Conservation (phyloP, 2,888 invertebrate genomes). For the Tromatobia lineatoria region DNA sequence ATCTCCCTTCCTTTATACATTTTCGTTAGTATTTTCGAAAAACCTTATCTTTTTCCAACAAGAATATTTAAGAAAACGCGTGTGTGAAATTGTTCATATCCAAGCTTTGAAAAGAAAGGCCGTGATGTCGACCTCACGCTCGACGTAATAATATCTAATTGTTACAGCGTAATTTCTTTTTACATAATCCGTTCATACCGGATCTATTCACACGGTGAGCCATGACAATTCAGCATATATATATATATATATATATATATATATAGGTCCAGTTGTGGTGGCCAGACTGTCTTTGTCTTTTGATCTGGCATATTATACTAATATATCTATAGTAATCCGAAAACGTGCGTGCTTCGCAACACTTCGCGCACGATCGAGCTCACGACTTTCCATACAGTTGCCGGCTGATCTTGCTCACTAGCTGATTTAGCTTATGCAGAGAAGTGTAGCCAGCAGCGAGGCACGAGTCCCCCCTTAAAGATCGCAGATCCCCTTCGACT, state of each 20-base stretch:
- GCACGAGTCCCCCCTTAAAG: constrained; percentile 20
- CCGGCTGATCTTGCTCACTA: neutral
- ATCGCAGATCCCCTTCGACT: constrained; percentile 46
- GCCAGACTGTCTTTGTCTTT: neutral
- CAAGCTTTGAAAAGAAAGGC: no score
- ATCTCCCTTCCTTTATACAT: no score
- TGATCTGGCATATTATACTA: neutral
- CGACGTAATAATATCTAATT: neutral
- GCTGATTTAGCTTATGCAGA: neutral
- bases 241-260: no score
- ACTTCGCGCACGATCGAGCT: constrained; percentile 65
- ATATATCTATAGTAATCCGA: constrained; percentile 25
- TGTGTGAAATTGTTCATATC: no score
- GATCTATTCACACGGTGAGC: constrained; percentile 48
- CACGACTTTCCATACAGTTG: constrained; percentile 58
- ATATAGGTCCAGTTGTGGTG: constrained; percentile 10
- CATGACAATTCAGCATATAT: constrained; percentile 14
- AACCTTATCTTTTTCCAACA: no score
- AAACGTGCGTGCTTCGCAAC: constrained; percentile 66
- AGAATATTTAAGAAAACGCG: no score
- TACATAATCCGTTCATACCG: constrained; percentile 38
- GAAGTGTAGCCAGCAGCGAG: constrained; percentile 12
- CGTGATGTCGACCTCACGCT: neutral
- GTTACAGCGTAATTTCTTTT: neutral
- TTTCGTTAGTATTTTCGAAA: no score